phyloP scores from a whole-genome alignment of 2,113 vertebrate species.

The Cyphomyrus plagiostoma region DNA sequence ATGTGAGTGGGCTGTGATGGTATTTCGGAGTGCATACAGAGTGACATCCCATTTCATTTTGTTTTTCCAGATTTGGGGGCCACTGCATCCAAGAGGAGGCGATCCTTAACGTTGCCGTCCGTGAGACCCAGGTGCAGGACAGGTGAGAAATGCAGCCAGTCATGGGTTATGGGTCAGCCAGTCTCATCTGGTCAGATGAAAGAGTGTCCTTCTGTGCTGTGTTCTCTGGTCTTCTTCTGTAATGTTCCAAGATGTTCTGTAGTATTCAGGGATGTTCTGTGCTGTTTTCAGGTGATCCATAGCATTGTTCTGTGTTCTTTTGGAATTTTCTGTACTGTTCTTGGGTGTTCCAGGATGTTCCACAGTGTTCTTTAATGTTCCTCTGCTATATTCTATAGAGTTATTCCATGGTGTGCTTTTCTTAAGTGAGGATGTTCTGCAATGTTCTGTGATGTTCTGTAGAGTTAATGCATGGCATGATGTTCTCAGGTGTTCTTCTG shows the following conservation, averaged over 20 bases:
- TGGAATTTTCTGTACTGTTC: not conserved
- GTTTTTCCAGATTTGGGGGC: constrained; percentile 42
- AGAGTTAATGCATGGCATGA: not conserved
- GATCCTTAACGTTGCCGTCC: constrained; percentile 53
- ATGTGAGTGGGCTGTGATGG: not conserved
- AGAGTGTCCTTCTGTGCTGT: not conserved
- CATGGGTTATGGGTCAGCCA: not conserved
- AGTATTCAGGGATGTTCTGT: not conserved
- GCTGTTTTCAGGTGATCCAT: not conserved
- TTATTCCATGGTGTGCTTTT: not conserved
- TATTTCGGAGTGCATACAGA: not conserved
- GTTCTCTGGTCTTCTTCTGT: not conserved
- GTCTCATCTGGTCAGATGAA: not conserved
- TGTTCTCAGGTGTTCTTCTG: not conserved
- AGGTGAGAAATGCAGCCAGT: constrained; percentile 37
- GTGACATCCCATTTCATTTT: not conserved
- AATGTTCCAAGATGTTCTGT: not conserved
- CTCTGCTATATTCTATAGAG: not conserved
- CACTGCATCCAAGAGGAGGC: constrained; percentile 55
- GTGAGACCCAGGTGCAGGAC: constrained; percentile 29
- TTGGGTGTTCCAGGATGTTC: not conserved
- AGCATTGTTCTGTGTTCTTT: not conserved
- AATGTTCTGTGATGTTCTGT: not conserved
- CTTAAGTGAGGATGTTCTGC: not conserved
- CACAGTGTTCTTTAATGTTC: not conserved